Evolutionary conservation across 2,113 vertebrate genomes (phyloP), one percentile per base, ranked within the genome.

Genomic region (Odocoileus hemionus): DNA sequence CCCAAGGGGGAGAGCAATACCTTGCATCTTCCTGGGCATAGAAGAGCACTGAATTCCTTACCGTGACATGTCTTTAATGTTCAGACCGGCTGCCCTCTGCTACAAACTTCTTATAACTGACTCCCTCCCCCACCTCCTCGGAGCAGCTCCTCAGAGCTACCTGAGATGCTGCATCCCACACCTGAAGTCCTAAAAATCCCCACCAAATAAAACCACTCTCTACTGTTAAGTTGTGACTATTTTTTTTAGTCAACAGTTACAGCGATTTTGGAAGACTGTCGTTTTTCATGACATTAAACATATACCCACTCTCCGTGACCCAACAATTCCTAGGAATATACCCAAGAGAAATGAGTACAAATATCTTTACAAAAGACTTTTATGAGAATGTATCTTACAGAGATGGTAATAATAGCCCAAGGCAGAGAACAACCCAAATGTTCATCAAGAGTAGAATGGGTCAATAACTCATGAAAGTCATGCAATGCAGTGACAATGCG

Each of bases 231-330:
- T 11, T 11, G 9, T 36, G n/a, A 70, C 2, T 1, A 5, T 21
- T 11, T 21, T 54, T 50, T 70, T 36, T 70, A 70, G 64, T 36
- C n/a, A 36, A 36, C 64, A 67, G 12, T 13, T 39, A 92, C 3
- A 28, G 15, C 21, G 16, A 21, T 39, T 88, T 74, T 52, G 58
- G 43, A 60, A 90, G 55, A 79, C 80, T 55, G 8, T 43, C 28
- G 3, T 70, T 96, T 90, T 80, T 12, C 94, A 36, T 83, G 52
- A 96, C 85, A 67, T 76, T 78, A 93, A 93, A 78, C 25, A 61
- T 43, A 36, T 6, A 79, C 6, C 25, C 0, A 43, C 7, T 57
- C 12, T 61, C 11, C 47, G 47, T 47, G 47, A 82, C 3, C 25
- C 25, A 55, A 25, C 17, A 60, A 45, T 93, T 85, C 47, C 33